Conservation (phyloP, 1,140 invertebrate species). For the Fragariocoptes setiger region DNA sequence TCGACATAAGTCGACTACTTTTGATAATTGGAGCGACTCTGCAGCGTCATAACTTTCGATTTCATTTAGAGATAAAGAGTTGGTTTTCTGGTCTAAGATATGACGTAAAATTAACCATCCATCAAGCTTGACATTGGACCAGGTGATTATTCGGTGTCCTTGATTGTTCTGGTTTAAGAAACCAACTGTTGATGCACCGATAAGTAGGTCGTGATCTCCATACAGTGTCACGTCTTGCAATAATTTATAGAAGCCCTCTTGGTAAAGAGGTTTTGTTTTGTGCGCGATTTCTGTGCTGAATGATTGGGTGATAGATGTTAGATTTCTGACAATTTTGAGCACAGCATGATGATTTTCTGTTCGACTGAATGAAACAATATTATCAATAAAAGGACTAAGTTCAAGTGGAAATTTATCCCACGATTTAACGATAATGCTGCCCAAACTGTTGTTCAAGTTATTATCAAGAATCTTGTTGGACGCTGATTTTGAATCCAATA, state of each 20-base stretch:
- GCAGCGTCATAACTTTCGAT: too few species aligned
- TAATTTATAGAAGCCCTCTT: background rate
- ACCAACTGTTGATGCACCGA: constrained; percentile 1
- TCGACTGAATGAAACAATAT: constrained; percentile 1
- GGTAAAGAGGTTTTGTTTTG: constrained; percentile 1
- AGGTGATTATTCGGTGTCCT: constrained; percentile 1
- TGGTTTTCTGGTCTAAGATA: too few species aligned
- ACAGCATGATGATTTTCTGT: constrained; percentile 1
- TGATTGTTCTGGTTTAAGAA: background rate
- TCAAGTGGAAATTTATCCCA: constrained; percentile 3
- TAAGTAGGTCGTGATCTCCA: constrained; percentile 1
- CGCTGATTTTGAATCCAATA: too few species aligned
- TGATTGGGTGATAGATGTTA: constrained; percentile 1
- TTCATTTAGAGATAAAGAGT: too few species aligned
- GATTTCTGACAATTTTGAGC: constrained; percentile 1
- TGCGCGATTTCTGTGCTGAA: background rate
- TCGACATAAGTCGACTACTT: too few species aligned
- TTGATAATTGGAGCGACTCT: too few species aligned
- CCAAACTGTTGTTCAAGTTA: background rate
- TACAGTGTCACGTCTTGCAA: constrained; percentile 1
- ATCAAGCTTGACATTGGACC: constrained; percentile 3
- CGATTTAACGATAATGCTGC: background rate
- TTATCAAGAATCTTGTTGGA: constrained; percentile 4
- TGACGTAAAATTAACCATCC: constrained; percentile 4
- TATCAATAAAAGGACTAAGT: background rate